Evolutionary conservation across 2,797 vertebrate species (phyloP).

Genomic region (Urocyon cinereoargenteus): DNA sequence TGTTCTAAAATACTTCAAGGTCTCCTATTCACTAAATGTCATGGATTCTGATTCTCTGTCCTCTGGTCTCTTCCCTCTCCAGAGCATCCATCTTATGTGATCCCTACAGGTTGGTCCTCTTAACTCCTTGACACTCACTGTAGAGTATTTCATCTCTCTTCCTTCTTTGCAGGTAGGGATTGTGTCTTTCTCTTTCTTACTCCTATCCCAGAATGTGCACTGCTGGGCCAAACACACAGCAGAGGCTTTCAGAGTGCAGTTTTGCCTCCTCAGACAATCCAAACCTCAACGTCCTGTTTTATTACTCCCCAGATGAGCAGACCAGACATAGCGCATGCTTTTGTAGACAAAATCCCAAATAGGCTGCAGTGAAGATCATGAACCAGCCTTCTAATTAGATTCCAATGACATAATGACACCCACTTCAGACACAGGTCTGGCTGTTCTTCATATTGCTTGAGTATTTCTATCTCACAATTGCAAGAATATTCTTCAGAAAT

Average conservation of each 20-base stretch:
- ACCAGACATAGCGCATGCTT: not conserved
- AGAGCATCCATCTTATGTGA: not conserved
- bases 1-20: not conserved
- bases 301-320: not conserved
- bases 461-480: slow-evolving; percentile 68
- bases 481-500: slow-evolving; percentile 75
- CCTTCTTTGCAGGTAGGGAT: not conserved
- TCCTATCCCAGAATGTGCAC: not conserved
- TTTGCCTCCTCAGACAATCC: not conserved
- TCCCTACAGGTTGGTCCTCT: not conserved
- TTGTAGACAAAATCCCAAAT: not conserved
- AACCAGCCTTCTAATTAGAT: slow-evolving; percentile 29
- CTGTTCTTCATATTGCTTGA: slow-evolving; percentile 39
- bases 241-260: not conserved
- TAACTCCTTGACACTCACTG: not conserved
- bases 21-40: not conserved
- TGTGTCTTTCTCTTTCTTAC: not conserved
- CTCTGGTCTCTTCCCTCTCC: not conserved
- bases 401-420: slow-evolving; percentile 36
- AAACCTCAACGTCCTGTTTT: not conserved
- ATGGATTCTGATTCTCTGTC: not conserved
- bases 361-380: slow-evolving; percentile 18
- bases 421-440: slow-evolving; percentile 8
- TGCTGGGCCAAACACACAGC: not conserved
- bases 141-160: not conserved